phyloP scores from a whole-genome alignment of 2,113 vertebrate genomes.

The Tenebrosternarchus preto region DNA sequence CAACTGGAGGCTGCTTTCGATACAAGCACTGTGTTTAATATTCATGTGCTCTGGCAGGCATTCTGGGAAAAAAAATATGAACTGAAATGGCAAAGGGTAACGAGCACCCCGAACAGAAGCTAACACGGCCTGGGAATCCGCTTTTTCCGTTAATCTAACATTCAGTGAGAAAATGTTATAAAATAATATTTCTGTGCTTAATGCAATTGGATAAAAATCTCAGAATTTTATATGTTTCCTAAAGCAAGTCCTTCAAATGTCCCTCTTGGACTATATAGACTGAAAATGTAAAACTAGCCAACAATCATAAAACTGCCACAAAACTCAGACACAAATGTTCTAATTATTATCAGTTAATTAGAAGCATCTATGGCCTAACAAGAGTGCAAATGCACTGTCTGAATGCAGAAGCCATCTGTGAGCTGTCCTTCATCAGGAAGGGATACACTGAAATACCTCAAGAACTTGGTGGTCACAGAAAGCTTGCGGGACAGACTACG shows the following conservation, averaged over 20 bases:
- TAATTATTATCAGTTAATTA: neutral
- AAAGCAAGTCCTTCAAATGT: neutral
- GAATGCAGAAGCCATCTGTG: neutral
- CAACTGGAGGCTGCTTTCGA: constrained; percentile 40
- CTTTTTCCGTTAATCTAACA: neutral
- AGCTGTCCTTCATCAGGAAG: neutral
- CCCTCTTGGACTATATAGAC: neutral
- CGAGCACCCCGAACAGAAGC: constrained; percentile 33
- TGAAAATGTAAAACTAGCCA: neutral
- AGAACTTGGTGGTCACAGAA: neutral
- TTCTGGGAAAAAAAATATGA: constrained; percentile 27
- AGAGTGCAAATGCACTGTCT: neutral
- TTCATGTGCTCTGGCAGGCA: constrained; percentile 42
- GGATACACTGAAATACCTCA: constrained; percentile 15
- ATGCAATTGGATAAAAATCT: neutral
- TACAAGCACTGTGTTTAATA: constrained; percentile 48
- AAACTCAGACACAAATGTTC: neutral
- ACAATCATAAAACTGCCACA: neutral
- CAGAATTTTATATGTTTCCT: neutral
- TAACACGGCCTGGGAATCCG: neutral
- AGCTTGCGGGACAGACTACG: neutral
- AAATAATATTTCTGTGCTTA: neutral
- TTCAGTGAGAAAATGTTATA: neutral
- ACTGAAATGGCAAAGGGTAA: constrained; percentile 55
- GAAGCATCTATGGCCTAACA: neutral